Base-by-base conservation (phyloP, 2,113 vertebrate genomes). In the Microtus richardsoni region DNA sequence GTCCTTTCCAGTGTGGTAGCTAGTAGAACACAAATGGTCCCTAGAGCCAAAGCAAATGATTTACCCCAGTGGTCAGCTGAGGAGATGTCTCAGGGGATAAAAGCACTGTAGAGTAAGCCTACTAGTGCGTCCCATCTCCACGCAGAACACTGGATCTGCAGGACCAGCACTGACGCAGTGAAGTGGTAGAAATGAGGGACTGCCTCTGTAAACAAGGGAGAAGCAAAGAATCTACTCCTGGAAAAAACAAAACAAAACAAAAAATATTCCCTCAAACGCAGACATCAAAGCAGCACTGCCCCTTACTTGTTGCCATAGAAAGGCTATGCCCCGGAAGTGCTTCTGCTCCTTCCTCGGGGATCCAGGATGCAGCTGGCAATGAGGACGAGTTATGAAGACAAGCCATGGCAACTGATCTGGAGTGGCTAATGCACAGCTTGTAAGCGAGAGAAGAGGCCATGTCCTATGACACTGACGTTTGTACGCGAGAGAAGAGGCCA, bases 401-500 rank as follows among this genome's bases (percentile, higher is more conserved):
- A 94, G 62, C 22, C 54, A 90, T 5, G 28, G 52, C 68, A 89
- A 39, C 47, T 94, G 62, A 89, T 52, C n/a, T 66, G 17, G 6
- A 60, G 52, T 3, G 89, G 79, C 24, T 62, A 84, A 82, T 49
- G 75, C 44, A 11, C 77, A 92, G 89, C 4, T 52, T 87, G 0
- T 9, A 86, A 94, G 17, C 30, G 33, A 95, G 12, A 70, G 44
- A 89, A 92, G 68, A 89, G 26, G 91, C 52, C 49, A 19, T 88
- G 39, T 87, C 86, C 30, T 47, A 60, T 80, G 58, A 75, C 30
- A 66, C 5, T 73, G 49, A 93, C 12, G 73, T 78, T 78, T 80
- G 41, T 41, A 41, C 3, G 41, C 4, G 33, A 95, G 12, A 70
- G 44, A 89, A 92, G 68, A 89, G 33, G 91, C 52, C 49, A 19